phyloP scores from a whole-genome alignment of 2,113 vertebrate species.

The Verasper variegatus region DNA sequence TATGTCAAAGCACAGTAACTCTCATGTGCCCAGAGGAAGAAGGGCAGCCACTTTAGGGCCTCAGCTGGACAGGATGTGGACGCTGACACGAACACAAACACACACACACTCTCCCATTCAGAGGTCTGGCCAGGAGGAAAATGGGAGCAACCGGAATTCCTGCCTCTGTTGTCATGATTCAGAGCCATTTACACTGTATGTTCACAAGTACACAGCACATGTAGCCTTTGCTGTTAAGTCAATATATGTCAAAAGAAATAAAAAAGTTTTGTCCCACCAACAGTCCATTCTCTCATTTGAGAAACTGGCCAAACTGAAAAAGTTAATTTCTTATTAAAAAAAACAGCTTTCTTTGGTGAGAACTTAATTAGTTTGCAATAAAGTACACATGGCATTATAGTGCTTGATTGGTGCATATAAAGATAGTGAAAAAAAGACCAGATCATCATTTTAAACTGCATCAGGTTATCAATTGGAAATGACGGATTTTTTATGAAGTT shows the following conservation, averaged over 20 bases:
- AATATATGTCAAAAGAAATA: background rate
- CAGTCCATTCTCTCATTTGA: background rate
- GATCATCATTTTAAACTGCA: background rate
- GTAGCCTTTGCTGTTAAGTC: background rate
- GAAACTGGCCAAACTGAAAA: background rate
- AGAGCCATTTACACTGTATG: background rate
- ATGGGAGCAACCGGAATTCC: conserved; percentile 33
- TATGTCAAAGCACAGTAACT: conserved; percentile 4
- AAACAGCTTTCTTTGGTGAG: too few species aligned
- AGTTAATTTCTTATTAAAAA: background rate
- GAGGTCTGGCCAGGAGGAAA: background rate
- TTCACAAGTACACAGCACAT: background rate
- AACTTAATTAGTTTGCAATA: too few species aligned
- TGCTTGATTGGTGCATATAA: too few species aligned
- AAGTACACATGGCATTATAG: too few species aligned
- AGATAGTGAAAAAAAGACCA: background rate
- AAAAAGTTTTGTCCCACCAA: too few species aligned
- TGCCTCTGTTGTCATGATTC: background rate
- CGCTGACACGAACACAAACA: conserved; percentile 11
- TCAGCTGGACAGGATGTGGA: conserved; percentile 68
- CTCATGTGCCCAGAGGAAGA: conserved; percentile 30
- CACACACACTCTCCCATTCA: background rate
- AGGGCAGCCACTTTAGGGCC: conserved; percentile 30
- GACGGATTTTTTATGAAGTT: background rate
- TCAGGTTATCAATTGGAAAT: background rate